Percentiles rank a stretch among this genome's conserved stretches.
Conservation (phyloP, 2,797 vertebrate species). For the Leucoraja ocellata region DNA sequence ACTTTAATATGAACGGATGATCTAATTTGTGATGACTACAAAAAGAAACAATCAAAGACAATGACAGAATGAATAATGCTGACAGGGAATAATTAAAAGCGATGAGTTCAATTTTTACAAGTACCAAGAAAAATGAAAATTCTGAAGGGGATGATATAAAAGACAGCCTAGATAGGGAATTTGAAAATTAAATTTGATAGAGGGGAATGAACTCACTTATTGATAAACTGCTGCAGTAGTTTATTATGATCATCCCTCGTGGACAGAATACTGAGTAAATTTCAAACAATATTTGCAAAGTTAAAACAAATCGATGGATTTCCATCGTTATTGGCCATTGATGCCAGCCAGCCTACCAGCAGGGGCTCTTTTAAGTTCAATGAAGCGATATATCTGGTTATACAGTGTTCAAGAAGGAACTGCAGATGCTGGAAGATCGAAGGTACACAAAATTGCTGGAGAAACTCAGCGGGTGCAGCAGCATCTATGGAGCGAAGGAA, state of each 20-base stretch:
- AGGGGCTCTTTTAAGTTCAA: too few relatives aligned
- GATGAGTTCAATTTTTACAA: not conserved
- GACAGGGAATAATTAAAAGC: not conserved
- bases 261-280: not conserved
- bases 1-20: not conserved
- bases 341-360: not conserved
- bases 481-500: too few relatives aligned
- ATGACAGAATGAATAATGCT: not conserved
- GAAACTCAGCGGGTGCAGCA: too few relatives aligned
- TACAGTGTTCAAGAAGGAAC: too few relatives aligned
- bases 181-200: slow-evolving; percentile 6
- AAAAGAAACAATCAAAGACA: not conserved
- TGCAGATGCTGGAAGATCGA: too few relatives aligned
- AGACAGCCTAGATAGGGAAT: not conserved
- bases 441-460: too few relatives aligned
- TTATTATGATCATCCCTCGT: not conserved
- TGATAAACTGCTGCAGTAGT: not conserved
- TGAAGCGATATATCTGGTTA: too few relatives aligned
- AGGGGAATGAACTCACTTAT: not conserved
- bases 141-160: not conserved
- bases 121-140: not conserved
- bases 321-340: not conserved
- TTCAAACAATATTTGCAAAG: not conserved
- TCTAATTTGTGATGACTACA: not conserved
- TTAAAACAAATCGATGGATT: not conserved